A percentile compares a stretch with the other conserved stretches of the same genome.
phyloP scores from a whole-genome alignment of 2,797 vertebrate genomes.

The Scleropages formosus region DNA sequence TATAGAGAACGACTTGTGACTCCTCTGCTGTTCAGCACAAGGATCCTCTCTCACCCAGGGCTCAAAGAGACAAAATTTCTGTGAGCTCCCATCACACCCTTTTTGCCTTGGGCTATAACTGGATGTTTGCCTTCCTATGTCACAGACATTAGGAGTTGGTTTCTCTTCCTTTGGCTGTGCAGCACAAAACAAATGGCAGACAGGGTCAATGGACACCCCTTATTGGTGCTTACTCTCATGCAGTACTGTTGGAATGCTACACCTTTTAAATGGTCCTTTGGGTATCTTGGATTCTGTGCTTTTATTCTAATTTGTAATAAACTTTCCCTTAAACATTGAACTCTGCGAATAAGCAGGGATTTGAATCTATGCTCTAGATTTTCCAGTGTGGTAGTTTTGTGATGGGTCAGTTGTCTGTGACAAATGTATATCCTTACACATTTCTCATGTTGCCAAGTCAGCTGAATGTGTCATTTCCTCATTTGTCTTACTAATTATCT shows the following conservation, averaged over 20 bases:
- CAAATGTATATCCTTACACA: neutral
- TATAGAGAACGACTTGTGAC: too few species aligned
- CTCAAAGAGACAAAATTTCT: too few species aligned
- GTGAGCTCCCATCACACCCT: constrained; percentile 21
- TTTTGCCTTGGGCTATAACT: constrained; percentile 26
- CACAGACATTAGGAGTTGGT: constrained; percentile 9
- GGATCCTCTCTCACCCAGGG: too few species aligned
- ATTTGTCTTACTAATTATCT: neutral
- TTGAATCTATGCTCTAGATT: too few species aligned
- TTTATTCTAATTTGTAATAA: too few species aligned
- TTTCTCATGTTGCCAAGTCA: neutral
- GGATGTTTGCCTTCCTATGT: constrained; percentile 20
- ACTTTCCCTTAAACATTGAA: too few species aligned
- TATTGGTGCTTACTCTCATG: neutral
- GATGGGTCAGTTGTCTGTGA: neutral
- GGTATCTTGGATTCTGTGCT: too few species aligned
- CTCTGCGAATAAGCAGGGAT: too few species aligned
- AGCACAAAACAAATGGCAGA: neutral
- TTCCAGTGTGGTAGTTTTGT: too few species aligned
- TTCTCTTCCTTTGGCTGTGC: constrained; percentile 7
- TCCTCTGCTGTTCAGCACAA: too few species aligned
- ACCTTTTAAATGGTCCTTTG: too few species aligned
- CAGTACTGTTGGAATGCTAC: neutral
- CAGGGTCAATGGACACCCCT: neutral
- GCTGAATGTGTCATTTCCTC: neutral